Percentiles rank a stretch among this genome's conserved stretches.
phyloP scores from a whole-genome alignment of 2,797 vertebrate species.

The Lepilemur septentrionalis region DNA sequence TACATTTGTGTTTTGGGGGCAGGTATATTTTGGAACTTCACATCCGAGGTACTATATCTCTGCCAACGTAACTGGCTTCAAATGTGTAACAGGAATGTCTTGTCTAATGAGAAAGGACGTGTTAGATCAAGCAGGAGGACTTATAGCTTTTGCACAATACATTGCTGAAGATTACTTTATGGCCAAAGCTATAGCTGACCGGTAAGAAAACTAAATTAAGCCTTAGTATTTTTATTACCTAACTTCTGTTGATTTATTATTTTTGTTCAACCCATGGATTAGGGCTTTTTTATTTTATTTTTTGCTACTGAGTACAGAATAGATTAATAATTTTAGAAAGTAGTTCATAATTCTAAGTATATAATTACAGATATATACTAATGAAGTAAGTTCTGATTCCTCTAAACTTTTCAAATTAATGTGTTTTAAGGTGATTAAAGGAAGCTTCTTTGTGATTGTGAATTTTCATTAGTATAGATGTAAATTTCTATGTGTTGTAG shows the following conservation, averaged over 20 bases:
- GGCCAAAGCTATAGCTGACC: slow-evolving; percentile 98
- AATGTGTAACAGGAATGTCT: slow-evolving; percentile 98
- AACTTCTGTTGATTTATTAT: not conserved
- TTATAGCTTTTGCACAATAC: slow-evolving; percentile 97
- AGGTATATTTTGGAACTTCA: slow-evolving; percentile 99
- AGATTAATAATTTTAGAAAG: not conserved
- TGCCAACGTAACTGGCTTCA: slow-evolving; percentile 96
- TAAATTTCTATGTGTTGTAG: slow-evolving; percentile 1
- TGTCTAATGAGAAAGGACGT: slow-evolving; percentile 98
- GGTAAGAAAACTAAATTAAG: slow-evolving; percentile 85
- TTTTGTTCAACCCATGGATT: not conserved
- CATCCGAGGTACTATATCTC: slow-evolving; percentile 98
- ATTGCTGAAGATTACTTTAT: slow-evolving; percentile 99
- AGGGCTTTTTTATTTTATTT: not conserved
- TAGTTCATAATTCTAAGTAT: not conserved
- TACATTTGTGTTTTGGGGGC: slow-evolving; percentile 35
- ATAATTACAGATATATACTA: not conserved
- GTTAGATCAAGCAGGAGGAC: slow-evolving; percentile 95
- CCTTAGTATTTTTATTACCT: not conserved
- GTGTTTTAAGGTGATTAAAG: not conserved
- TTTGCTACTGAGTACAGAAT: not conserved
- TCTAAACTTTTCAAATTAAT: not conserved
- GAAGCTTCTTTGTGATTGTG: not conserved
- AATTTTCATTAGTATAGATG: not conserved
- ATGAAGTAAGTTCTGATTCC: not conserved